Conservation (phyloP, 1,140 invertebrate genomes). For the Papilio dardanus region DNA sequence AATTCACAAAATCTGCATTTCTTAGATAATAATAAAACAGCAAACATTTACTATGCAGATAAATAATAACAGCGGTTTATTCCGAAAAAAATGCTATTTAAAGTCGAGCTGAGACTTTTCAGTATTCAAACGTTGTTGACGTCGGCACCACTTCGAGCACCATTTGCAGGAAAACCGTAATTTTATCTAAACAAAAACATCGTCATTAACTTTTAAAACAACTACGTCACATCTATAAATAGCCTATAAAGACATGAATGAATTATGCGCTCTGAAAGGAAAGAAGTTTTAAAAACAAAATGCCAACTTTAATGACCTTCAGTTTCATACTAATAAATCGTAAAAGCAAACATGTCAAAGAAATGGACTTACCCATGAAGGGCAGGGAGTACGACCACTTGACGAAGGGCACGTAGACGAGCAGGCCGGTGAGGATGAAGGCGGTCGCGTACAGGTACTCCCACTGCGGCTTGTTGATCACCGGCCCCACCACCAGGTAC, state of each 20-base stretch:
- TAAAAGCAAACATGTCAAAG: background rate
- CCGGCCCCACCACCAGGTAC: constrained; percentile 96
- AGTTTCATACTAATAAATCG: background rate
- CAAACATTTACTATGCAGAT: background rate
- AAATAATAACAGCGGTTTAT: constrained; percentile 32
- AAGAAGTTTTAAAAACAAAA: too few relatives aligned
- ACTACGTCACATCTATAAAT: background rate
- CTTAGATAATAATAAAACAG: constrained; percentile 14
- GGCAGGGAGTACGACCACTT: constrained; percentile 91
- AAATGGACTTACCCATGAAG: constrained; percentile 89
- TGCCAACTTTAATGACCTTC: too few relatives aligned
- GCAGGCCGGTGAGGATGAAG: constrained; percentile 93
- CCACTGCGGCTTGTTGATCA: constrained; percentile 94
- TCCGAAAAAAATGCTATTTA: constrained; percentile 68
- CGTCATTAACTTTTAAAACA: background rate
- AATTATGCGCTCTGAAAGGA: too few relatives aligned
- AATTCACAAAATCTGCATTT: background rate
- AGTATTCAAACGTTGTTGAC: constrained; percentile 88
- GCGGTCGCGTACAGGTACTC: constrained; percentile 95
- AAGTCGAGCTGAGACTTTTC: constrained; percentile 70
- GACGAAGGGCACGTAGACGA: constrained; percentile 97
- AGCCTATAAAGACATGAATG: background rate
- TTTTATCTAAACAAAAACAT: constrained; percentile 86
- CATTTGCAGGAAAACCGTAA: constrained; percentile 95
- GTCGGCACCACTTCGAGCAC: constrained; percentile 95